Evolutionary conservation across 2,888 invertebrate genomes (phyloP), one percentile per base, ranked within the genome.

Genomic region (Aleiodes alternator): DNA sequence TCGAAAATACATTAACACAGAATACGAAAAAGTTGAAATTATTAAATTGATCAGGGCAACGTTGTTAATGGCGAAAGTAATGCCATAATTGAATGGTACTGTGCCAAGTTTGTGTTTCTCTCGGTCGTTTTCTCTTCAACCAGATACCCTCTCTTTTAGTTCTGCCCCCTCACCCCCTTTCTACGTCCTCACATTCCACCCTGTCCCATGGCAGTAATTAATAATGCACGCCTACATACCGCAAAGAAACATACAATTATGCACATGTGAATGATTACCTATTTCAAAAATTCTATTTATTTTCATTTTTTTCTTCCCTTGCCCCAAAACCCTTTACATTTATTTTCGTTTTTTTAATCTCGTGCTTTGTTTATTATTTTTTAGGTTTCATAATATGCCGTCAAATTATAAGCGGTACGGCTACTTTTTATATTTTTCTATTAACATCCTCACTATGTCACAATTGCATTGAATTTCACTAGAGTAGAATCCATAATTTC

Each of bases 401-500:
- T 87, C 89, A 83, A 88, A 87, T 89, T 89, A 88, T 87, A 89
- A 89, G 88, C 89, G 89, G 89, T 89, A 89, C 87, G 89, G 86
- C 57, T 68, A 57, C 55, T 74, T 69, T 43, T 86, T 87, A 81
- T 86, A 85, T 80, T 83, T 81, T 66, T 84, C 76, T 84, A 66
- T 69, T 57, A 34, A 61, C 12, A 68, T 77, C 53, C 61, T 72
- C 69, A 82, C 80, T 81, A 73, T 73, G 70, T 84, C 83, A 84
- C 82, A 78, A 80, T 78, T 82, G 38, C 73, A 72, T 75, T 51
- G 23, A 34, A 61, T 50, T 61, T 31, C 69, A 61, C 53, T 14
- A 56, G 31, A n/a, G 38, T 43, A 61, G 48, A 69, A 14, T 34
- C 34, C 48, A 43, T 34, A 23, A 8, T 48, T 38, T 29, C 59